A percentile compares a stretch with the other conserved stretches of the same genome.
phyloP scores from a whole-genome alignment of 2,888 invertebrate species.

The Microctonus hyperodae region DNA sequence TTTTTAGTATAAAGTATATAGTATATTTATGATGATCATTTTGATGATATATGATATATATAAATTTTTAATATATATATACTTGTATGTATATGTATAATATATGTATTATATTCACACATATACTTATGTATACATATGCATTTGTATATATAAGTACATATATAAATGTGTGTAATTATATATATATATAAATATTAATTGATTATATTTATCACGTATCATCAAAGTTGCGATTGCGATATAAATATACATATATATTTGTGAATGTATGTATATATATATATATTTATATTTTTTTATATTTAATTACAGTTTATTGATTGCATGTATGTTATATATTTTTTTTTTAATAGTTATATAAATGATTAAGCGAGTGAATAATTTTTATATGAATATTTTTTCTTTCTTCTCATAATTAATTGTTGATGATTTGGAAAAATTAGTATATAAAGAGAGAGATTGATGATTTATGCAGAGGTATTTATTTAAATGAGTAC shows the following conservation, averaged over 20 bases:
- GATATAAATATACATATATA: not conserved
- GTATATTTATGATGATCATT: conserved; percentile 45
- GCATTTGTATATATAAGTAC: too few species aligned
- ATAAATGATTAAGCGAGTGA: conserved; percentile 18
- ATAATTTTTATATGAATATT: not conserved
- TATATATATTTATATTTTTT: conserved; percentile 8
- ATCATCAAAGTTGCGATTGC: conserved; percentile 5
- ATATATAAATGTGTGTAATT: too few species aligned
- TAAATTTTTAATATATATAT: conserved; percentile 15
- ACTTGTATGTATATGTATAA: too few species aligned
- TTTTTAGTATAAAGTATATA: conserved; percentile 46
- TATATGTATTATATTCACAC: too few species aligned
- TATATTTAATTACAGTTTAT: conserved; percentile 15
- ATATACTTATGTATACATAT: too few species aligned
- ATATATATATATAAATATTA: too few species aligned
- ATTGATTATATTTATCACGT: conserved; percentile 16
- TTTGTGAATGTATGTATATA: too few species aligned
- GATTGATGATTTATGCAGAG: not conserved
- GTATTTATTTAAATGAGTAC: conserved; percentile 8
- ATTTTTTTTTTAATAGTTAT: conserved; percentile 18
- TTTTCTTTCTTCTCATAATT: not conserved
- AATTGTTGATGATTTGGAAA: conserved; percentile 18
- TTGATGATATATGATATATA: conserved; percentile 42
- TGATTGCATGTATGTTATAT: conserved; percentile 3
- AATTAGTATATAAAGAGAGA: conserved; percentile 7